Evolutionary conservation across 2,888 invertebrate species (phyloP), one percentile per base, ranked within the genome.

Genomic region (Drosophila neotestacea): DNA sequence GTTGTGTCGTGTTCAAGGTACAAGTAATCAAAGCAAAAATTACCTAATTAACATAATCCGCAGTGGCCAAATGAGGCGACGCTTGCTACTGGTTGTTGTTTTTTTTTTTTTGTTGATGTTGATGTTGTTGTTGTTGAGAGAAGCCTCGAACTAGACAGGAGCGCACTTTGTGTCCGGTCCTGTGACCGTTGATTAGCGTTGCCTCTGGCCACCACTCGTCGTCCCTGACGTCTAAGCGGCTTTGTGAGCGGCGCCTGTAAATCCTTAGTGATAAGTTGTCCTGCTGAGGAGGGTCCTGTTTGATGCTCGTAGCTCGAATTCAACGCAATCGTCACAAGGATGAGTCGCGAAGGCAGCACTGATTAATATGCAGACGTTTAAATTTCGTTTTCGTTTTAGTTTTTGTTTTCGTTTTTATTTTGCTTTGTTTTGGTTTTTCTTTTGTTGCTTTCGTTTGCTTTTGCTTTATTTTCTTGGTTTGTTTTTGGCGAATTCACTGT

Each of bases 21-120:
- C 68, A 70, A 70, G 79, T 77, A 89, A 88, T 88, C 86, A 89
- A 81, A 88, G 89, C 83, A 83, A 83, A 89, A 90, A 90, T 88
- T 90, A 90, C 88, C 88, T 88, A 88, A 88, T 88, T 90, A 90
- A 85, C 88, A 90, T 88, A 88, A 88, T 88, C 88, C 88, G 80
- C 86, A 88, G 89, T 88, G 88, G 77, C 82, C 90, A 89, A 79
- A 82, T 88, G 89, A 87, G 89, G 69, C 81, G 81, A 67, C 68
- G 68, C 52, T 72, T 69, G 72, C 71, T 73, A 27, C 42, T 63
- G 56, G 58, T 28, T 55, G 66, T 22, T 39, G 46, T 16, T 42
- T 13, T 32, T 16, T 34, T 46, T 41, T 30, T 69, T 38, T 11
- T 51, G 61, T 16, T 13, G 42, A 13, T 46, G 22, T 41, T n/a